Percentiles rank a stretch among this genome's conserved stretches.
These are phyloP conservation scores for Halcyon malimbica DNA, from an alignment of 2,113 vertebrate species.

Conservation along the genomic window DNA sequence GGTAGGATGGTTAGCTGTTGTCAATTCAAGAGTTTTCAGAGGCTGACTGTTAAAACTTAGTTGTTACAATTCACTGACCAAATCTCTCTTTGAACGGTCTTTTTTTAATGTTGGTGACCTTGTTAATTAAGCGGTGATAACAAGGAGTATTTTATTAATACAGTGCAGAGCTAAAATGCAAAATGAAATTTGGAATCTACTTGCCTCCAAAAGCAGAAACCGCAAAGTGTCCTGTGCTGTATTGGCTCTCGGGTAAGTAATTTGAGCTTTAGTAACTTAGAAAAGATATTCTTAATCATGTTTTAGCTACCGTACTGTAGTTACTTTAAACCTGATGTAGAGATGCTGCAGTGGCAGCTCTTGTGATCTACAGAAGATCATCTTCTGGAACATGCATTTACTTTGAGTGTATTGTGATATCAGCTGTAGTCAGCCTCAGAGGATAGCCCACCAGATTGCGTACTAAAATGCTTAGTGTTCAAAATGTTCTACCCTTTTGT, in stretches of 20 bases:
- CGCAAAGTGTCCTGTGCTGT: conserved; percentile 89
- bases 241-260: conserved; percentile 91
- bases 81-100: not conserved
- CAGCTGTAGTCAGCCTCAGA: not conserved
- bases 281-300: not conserved
- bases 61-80: not conserved
- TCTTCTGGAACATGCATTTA: not conserved
- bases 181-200: conserved; percentile 94
- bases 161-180: conserved; percentile 92
- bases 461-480: not conserved
- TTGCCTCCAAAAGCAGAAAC: conserved; percentile 91
- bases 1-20: not conserved
- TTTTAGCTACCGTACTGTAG: not conserved
- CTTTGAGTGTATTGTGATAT: not conserved
- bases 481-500: not conserved
- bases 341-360: not conserved
- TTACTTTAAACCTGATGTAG: not conserved
- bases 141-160: conserved; percentile 22
- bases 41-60: not conserved
- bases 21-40: not conserved
- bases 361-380: not conserved
- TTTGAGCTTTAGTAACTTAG: not conserved
- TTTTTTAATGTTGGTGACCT: not conserved
- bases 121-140: not conserved
- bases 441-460: not conserved